Evolutionary conservation across 2,113 vertebrate species (phyloP).

Genomic region (Oxyura jamaicensis): DNA sequence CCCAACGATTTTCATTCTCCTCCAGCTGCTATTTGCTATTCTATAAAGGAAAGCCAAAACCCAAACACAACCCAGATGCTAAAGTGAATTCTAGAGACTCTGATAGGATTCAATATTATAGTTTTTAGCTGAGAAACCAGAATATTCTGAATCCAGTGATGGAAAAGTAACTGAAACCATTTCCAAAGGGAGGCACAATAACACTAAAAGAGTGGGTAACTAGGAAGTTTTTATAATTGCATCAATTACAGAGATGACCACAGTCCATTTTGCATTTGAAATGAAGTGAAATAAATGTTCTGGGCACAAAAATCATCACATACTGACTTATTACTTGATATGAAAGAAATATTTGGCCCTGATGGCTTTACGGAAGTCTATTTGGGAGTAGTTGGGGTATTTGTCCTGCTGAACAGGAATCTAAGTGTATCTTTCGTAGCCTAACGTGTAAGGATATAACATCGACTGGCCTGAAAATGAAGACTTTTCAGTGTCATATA

Average conservation of each 20-base stretch:
- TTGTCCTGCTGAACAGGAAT: neutral
- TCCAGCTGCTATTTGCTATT: neutral
- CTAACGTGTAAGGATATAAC: fast-evolving
- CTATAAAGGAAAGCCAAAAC: neutral
- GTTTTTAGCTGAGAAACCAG: neutral
- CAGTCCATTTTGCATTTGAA: neutral
- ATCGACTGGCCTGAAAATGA: neutral
- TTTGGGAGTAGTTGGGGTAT: neutral
- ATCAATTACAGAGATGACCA: neutral
- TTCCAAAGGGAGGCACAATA: neutral
- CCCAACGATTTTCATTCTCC: neutral
- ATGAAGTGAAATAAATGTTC: neutral
- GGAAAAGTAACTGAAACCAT: neutral
- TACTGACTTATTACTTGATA: neutral
- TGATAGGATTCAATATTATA: neutral
- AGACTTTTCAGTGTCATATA: neutral
- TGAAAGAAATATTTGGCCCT: neutral
- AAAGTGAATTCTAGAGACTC: neutral
- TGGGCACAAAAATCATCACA: neutral
- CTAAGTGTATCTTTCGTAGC: neutral
- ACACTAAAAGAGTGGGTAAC: neutral
- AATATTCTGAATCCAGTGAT: neutral
- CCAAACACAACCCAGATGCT: constrained; percentile 30
- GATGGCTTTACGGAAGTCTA: neutral
- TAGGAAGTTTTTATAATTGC: neutral